A percentile compares a stretch with the other conserved stretches of the same genome.
Evolutionary conservation across 2,888 invertebrate genomes (phyloP).

Genomic region (Melieria picta): DNA sequence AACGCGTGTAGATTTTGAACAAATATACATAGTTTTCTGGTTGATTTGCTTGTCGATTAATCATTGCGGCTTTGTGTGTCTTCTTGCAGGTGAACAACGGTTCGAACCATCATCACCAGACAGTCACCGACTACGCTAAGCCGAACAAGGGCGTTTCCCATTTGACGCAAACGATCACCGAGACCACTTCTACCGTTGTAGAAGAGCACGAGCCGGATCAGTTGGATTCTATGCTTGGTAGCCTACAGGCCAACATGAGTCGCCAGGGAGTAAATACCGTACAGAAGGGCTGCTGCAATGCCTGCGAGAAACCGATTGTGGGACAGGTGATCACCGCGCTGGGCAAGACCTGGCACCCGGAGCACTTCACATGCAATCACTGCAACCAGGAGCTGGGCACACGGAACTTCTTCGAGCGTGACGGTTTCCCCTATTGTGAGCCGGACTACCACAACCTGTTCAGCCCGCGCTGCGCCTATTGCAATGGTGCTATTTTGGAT

Average conservation of each 20-base stretch:
- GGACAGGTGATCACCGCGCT: conserved; percentile 94
- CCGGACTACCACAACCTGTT: conserved; percentile 98
- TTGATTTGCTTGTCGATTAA: too few species aligned
- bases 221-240: conserved; percentile 70
- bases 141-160: conserved; percentile 71
- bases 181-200: conserved; percentile 60
- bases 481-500: conserved; percentile 98
- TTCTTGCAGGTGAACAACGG: conserved; percentile 71
- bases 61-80: neutral
- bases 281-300: conserved; percentile 98
- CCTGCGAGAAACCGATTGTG: conserved; percentile 98
- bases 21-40: too few species aligned
- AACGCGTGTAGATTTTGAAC: too few species aligned
- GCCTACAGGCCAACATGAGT: conserved; percentile 94
- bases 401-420: conserved; percentile 97
- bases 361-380: conserved; percentile 98
- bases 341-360: conserved; percentile 99
- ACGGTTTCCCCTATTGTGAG: conserved; percentile 97
- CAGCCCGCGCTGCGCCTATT: conserved; percentile 98
- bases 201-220: conserved; percentile 65
- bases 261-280: conserved; percentile 98
- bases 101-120: conserved; percentile 71
- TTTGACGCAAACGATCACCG: conserved; percentile 63
- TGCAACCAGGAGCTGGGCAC: conserved; percentile 97
- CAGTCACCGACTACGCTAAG: conserved; percentile 78